phyloP scores from a whole-genome alignment of 1,140 invertebrate species.

The Hycleus phaleratus region DNA sequence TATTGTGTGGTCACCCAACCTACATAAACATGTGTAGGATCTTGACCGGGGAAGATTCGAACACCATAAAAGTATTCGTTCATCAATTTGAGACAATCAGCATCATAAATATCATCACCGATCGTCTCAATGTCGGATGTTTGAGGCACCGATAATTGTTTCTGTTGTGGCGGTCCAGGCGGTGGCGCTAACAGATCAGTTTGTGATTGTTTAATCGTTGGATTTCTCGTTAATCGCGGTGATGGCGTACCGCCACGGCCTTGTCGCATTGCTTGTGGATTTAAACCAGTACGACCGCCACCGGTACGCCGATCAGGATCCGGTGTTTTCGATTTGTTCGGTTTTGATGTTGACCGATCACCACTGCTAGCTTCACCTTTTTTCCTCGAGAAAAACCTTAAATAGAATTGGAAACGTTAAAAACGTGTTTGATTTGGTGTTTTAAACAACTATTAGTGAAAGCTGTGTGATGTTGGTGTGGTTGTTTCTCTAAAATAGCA shows the following conservation, averaged over 20 bases:
- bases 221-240: slow-evolving; percentile 38
- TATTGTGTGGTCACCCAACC: slow-evolving; percentile 99
- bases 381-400: slow-evolving; percentile 74
- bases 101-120: slow-evolving; percentile 77
- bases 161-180: slow-evolving; percentile 54
- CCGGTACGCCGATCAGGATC: slow-evolving; percentile 45
- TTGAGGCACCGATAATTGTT: slow-evolving; percentile 61
- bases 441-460: slow-evolving; percentile 5
- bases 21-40: slow-evolving; percentile 93
- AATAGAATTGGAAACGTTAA: slow-evolving; percentile 1
- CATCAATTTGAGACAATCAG: slow-evolving; percentile 83
- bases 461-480: not conserved
- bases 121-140: slow-evolving; percentile 63
- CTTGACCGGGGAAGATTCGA: slow-evolving; percentile 91
- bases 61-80: slow-evolving; percentile 96
- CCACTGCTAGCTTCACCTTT: slow-evolving; percentile 56
- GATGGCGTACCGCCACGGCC: slow-evolving; percentile 12
- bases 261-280: not conserved
- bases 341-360: slow-evolving; percentile 45
- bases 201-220: slow-evolving; percentile 53
- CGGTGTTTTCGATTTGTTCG: slow-evolving; percentile 62
- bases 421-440: not conserved
- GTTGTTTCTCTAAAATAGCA: slow-evolving; percentile 3
- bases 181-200: slow-evolving; percentile 56
- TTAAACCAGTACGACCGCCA: not conserved